Conservation (phyloP, 2,797 vertebrate genomes). For the Hemibagrus guttatus region DNA sequence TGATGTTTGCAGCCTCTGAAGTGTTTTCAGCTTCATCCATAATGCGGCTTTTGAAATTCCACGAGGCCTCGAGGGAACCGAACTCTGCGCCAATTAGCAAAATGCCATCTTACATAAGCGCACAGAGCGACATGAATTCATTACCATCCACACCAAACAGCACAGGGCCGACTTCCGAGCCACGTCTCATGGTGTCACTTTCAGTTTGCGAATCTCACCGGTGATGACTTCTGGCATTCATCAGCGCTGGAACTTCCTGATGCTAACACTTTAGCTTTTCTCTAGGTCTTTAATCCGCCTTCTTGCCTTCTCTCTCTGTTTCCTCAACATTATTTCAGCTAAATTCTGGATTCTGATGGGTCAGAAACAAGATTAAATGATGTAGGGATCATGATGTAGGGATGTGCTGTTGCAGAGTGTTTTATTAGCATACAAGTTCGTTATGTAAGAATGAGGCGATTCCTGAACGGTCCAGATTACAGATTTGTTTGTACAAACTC, state of each 20-base stretch:
- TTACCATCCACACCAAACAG: conserved; percentile 60
- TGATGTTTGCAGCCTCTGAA: conserved; percentile 72
- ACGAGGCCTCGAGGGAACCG: conserved; percentile 60
- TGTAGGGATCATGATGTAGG: too few species aligned
- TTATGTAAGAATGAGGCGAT: neutral
- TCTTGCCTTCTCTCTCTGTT: neutral
- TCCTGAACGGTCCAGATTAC: neutral
- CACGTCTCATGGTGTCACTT: conserved; percentile 64
- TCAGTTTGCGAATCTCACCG: conserved; percentile 48
- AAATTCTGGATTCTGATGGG: too few species aligned
- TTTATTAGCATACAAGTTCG: neutral
- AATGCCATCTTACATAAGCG: conserved; percentile 70
- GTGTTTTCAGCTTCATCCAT: conserved; percentile 67
- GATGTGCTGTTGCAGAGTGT: too few species aligned
- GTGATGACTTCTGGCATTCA: conserved; percentile 51
- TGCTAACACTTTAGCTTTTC: neutral
- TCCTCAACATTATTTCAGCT: neutral
- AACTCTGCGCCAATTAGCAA: conserved; percentile 71
- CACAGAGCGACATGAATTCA: conserved; percentile 60
- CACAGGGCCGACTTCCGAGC: conserved; percentile 61
- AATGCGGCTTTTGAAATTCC: conserved; percentile 71
- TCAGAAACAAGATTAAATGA: neutral
- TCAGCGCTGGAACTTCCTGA: conserved; percentile 19
- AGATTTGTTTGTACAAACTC: too few species aligned
- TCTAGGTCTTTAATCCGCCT: neutral